Percentiles rank a stretch among this genome's conserved stretches.
Evolutionary conservation across 2,888 invertebrate genomes (phyloP).

Genomic region (Octodonta nipae): DNA sequence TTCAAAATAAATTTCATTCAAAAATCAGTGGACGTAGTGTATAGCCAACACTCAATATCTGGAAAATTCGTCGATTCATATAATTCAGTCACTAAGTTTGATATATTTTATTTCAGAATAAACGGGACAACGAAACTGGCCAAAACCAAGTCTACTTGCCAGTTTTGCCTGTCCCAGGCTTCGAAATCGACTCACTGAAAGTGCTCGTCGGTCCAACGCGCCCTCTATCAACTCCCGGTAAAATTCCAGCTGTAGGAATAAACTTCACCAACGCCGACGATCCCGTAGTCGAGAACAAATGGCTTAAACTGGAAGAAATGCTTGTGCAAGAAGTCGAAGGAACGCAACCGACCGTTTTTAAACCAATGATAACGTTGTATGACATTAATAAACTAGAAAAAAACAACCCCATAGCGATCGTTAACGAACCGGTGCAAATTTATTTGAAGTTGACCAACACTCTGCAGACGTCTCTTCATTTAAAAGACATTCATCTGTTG

Average conservation of each 20-base stretch:
- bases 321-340: constrained; percentile 57
- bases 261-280: constrained; percentile 28
- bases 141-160: too few species aligned
- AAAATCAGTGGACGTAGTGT: too few species aligned
- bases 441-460: constrained; percentile 65
- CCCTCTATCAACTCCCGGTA: constrained; percentile 43
- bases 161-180: constrained; percentile 60
- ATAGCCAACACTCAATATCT: too few species aligned
- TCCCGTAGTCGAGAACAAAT: constrained; percentile 32
- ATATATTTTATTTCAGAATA: constrained; percentile 20
- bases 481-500: constrained; percentile 56
- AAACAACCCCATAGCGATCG: constrained; percentile 54
- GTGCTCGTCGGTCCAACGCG: constrained; percentile 53
- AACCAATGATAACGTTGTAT: constrained; percentile 63
- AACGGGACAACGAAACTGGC: constrained; percentile 30
- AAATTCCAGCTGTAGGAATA: constrained; percentile 42
- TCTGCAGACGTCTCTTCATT: constrained; percentile 53
- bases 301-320: constrained; percentile 68
- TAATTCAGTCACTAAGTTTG: constrained; percentile 2
- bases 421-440: constrained; percentile 72
- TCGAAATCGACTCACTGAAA: constrained; percentile 53
- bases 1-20: too few species aligned
- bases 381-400: constrained; percentile 51
- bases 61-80: too few species aligned
- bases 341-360: constrained; percentile 59